phyloP scores from a whole-genome alignment of 2,113 vertebrate species.

The Lathamus discolor region DNA sequence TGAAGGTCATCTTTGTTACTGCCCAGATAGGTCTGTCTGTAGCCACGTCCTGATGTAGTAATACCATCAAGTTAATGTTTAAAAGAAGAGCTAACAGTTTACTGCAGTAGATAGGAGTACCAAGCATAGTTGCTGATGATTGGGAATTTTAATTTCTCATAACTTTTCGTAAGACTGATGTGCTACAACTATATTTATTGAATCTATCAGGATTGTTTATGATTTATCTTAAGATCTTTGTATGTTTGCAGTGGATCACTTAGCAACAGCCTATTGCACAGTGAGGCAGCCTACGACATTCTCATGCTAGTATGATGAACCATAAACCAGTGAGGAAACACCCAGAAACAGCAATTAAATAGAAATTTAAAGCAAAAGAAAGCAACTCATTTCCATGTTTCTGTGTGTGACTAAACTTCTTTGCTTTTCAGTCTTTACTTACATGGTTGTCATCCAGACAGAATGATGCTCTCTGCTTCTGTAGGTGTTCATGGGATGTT shows the following conservation, averaged over 20 bases:
- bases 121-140: slow-evolving; percentile 53
- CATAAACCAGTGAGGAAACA: slow-evolving; percentile 16
- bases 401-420: neutral
- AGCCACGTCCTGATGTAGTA: neutral
- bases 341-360: slow-evolving; percentile 30
- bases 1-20: neutral
- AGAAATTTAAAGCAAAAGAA: slow-evolving; percentile 2
- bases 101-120: slow-evolving; percentile 49
- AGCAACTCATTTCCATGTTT: neutral
- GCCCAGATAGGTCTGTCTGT: neutral
- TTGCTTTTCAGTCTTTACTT: neutral
- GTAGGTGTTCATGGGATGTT: neutral
- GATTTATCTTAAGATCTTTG: slow-evolving; percentile 37
- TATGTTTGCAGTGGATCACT: slow-evolving; percentile 61
- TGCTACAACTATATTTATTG: slow-evolving; percentile 70
- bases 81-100: slow-evolving; percentile 64
- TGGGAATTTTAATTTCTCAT: slow-evolving; percentile 66
- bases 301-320: neutral
- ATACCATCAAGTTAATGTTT: slow-evolving; percentile 40
- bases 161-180: slow-evolving; percentile 59
- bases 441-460: neutral
- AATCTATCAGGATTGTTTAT: slow-evolving; percentile 67
- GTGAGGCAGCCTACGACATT: neutral
- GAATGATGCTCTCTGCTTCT: neutral
- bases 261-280: slow-evolving; percentile 14